Evolutionary conservation across 2,888 invertebrate genomes (phyloP), one percentile per base, ranked within the genome.

Genomic region (Ischnura elegans): DNA sequence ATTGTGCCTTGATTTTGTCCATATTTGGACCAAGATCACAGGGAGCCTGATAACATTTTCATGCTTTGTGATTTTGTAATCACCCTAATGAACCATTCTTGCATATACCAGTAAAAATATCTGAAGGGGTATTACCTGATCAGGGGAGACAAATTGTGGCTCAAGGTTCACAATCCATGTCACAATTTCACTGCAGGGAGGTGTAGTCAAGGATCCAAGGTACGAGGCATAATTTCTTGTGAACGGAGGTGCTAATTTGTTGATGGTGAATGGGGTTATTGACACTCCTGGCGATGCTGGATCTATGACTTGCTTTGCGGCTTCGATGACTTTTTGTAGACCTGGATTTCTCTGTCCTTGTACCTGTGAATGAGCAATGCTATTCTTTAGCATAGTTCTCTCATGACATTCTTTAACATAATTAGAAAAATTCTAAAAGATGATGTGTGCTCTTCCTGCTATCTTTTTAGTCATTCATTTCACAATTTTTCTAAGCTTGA

Each of bases 121-220:
- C 0, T 3, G n/a, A n/a, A 76, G 36, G 21, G 47, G 36, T n/a
- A 8, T 29, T 66, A 93, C 93, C 93, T 93, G 93, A 3, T 87
- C 87, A 10, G 47, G 36, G 21, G 93, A 93, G n/a, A 93, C 93
- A 29, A 36, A 13, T 76, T 66, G 46, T 25, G 66, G 55, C 45
- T 25, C 45, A 5, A 87, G 29, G 47, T 87, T 61, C 1, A 93
- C 87, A 21, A 93, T 55, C 93, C 93, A 93, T 10, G 93, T 93
- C 16, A 93, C 93, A 29, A 55, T 84, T 76, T 93, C 93, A 84
- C 93, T 93, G 46, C 93, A 93, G 36, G 93, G 93, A 51, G 93
- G 93, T 21, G 93, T 93, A 25, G 93, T 93, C 47, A 93, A 84
- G 21, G 93, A 93, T 19, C 93, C 93, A 13, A 45, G 93, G 42